These are phyloP conservation scores for Coelinius sp. DNA, from an alignment of 2,888 invertebrate species.

Conservation along the genomic window DNA sequence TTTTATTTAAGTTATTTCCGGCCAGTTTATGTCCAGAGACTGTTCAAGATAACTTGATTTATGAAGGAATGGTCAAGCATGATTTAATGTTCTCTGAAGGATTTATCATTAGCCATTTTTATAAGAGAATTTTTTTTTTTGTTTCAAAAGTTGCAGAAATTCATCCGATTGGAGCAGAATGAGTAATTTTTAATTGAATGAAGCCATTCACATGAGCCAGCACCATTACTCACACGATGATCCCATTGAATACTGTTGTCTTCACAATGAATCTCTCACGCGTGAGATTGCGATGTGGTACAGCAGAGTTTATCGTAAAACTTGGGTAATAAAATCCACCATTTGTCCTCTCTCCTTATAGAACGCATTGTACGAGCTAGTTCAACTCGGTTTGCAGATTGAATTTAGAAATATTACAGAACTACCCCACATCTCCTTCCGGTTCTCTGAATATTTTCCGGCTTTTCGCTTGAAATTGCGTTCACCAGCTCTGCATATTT, in stretches of 20 bases:
- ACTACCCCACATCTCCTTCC: background rate
- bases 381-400: background rate
- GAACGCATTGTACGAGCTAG: background rate
- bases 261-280: background rate
- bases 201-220: too few relatives aligned
- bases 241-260: background rate
- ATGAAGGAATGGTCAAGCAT: too few relatives aligned
- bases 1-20: conserved; percentile 8
- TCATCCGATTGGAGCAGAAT: too few relatives aligned
- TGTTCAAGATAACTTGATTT: too few relatives aligned
- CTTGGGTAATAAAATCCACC: background rate
- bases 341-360: background rate
- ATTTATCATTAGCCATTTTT: too few relatives aligned
- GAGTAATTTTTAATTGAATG: too few relatives aligned
- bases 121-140: too few relatives aligned
- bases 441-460: background rate
- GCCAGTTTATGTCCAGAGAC: background rate
- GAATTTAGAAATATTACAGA: conserved; percentile 6
- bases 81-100: too few relatives aligned
- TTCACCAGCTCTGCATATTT: background rate
- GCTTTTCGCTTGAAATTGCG: background rate
- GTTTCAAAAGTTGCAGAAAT: too few relatives aligned
- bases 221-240: too few relatives aligned
- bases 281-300: background rate
- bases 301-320: background rate